Base-by-base conservation (phyloP, 2,113 vertebrate genomes). In the Hemicordylus capensis region DNA sequence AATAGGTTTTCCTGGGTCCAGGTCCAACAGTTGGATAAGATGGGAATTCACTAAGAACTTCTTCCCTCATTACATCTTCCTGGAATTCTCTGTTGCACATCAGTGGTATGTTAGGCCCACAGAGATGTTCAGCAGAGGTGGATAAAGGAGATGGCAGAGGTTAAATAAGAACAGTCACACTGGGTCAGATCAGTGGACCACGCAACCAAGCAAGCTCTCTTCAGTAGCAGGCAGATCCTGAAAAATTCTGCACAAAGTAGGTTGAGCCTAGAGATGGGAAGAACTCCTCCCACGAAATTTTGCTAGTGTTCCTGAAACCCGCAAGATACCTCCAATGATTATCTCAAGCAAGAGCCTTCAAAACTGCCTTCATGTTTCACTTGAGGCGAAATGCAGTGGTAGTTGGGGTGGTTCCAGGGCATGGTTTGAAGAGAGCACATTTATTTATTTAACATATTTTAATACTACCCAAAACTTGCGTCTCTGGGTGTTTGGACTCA, bases 1-100 rank as follows among this genome's bases (percentile, higher is more conserved):
- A 84, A 88, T 87, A 86, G 78, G 89, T 89, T 90, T 86, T 72
- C 84, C 92, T 90, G 86, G 86, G 87, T 90, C 87, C 87, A 92
- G 85, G 86, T 92, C 72, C 89, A 91, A 90, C 75, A 59, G 82
- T 83, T 86, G 90, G 75, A 56, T 83, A 87, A 75, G 85, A 11
- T 70, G 37, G 37, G 24, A 31, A 14, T 34, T 14, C 31, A 66
- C 12, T 4, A 66, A 66, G 31, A 31, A 31, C 31, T 70, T 70
- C 9, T 70, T 70, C 10, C 17, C 6, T 61, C 59, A 61, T 31
- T 64, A 15, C 63, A 66, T 12, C 15, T 31, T 31, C 63, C 6
- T 15, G 11, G 3, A 31, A 14, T n/a, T 66, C 51, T 14, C 51
- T 12, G 11, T 66, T 6, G 31, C n/a, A n/a, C 12, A 4, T 66